Percentiles rank a stretch among this genome's conserved stretches.
Conservation (phyloP, 2,888 invertebrate genomes). For the Arrhopalites spinosus region DNA sequence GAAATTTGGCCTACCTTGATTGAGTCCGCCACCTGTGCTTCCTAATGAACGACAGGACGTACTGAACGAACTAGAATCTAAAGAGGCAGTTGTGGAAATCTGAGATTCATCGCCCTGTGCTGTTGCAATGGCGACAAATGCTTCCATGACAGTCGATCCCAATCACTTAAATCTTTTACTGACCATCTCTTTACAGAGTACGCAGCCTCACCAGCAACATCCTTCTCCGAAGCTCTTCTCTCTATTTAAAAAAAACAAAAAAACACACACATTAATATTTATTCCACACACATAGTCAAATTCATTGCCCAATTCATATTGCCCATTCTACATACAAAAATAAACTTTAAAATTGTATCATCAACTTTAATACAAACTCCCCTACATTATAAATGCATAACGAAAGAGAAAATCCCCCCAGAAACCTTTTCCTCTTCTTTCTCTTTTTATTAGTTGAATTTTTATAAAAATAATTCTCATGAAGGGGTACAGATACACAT, state of each 20-base stretch:
- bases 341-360: not conserved
- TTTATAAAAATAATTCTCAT: too few relatives aligned
- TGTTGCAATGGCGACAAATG: conserved; percentile 55
- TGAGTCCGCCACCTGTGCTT: conserved; percentile 29
- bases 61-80: conserved; percentile 48
- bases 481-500: too few relatives aligned
- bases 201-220: conserved; percentile 19
- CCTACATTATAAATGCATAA: too few relatives aligned
- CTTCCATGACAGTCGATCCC: conserved; percentile 54
- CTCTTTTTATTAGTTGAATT: too few relatives aligned
- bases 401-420: too few relatives aligned
- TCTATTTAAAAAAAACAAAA: conserved; percentile 19
- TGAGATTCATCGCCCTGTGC: conserved; percentile 56
- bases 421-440: too few relatives aligned
- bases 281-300: too few relatives aligned
- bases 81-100: conserved; percentile 47
- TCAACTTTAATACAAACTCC: not conserved
- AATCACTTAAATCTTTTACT: conserved; percentile 28
- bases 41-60: conserved; percentile 46
- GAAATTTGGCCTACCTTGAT: conserved; percentile 42
- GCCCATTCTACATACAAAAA: not conserved
- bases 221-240: conserved; percentile 19
- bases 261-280: not conserved
- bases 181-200: conserved; percentile 38
- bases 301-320: not conserved